These are phyloP conservation scores for Drosophila fuyamai DNA, from an alignment of 1,140 invertebrate genomes.

Conservation along the genomic window DNA sequence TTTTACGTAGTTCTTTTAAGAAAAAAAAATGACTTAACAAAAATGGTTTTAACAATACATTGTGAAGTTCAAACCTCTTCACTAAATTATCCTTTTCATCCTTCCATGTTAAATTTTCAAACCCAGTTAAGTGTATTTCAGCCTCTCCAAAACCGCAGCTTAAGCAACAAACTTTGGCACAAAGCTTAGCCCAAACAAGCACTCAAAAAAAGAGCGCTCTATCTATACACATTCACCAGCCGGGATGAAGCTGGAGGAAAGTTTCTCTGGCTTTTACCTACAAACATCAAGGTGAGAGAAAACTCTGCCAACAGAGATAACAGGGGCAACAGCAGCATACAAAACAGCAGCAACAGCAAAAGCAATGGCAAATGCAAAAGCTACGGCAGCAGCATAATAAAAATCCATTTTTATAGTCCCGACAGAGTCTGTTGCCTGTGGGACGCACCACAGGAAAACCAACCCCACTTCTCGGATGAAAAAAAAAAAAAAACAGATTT, in stretches of 20 bases:
- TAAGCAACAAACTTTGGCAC: constrained; percentile 38
- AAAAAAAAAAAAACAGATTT: constrained; percentile 57
- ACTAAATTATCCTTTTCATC: neutral
- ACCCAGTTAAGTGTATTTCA: constrained; percentile 6
- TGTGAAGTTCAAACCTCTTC: too few species aligned
- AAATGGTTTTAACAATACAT: too few species aligned
- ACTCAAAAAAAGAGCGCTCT: constrained; percentile 24
- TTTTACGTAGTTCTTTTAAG: too few species aligned
- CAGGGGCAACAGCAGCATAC: constrained; percentile 26
- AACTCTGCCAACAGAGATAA: constrained; percentile 60
- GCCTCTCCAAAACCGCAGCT: constrained; percentile 8
- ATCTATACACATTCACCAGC: neutral
- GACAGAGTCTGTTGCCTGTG: constrained; percentile 50
- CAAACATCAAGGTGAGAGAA: constrained; percentile 62
- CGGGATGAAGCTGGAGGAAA: constrained; percentile 35
- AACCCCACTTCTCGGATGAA: constrained; percentile 50
- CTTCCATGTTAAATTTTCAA: neutral
- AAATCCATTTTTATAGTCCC: constrained; percentile 82
- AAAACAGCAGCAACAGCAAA: constrained; percentile 23
- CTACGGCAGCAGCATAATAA: constrained; percentile 64
- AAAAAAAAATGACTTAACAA: too few species aligned
- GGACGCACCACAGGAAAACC: constrained; percentile 43
- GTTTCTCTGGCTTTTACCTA: constrained; percentile 39
- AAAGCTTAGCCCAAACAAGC: constrained; percentile 42
- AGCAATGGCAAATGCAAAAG: constrained; percentile 27